Evolutionary conservation across 1,140 invertebrate genomes (phyloP), one percentile per base, ranked within the genome.

Genomic region (Frieseomelitta varia): DNA sequence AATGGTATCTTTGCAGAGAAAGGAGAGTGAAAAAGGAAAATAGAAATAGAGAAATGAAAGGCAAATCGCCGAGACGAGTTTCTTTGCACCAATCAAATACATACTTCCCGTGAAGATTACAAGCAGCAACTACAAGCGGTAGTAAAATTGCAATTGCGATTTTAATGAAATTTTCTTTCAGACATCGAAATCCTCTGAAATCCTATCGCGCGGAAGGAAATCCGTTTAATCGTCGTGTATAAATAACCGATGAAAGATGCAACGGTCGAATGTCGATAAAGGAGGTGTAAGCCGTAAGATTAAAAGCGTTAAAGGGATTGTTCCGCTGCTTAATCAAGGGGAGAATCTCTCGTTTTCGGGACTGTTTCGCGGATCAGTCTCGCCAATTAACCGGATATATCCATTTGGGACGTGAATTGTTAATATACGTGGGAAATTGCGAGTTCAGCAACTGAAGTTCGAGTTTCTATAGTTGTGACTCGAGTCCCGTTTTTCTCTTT

Each of bases 91-190:
- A 69, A 12, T 30, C 56, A 79, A 73, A 71, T 67, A 75, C 58
- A 47, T 47, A 47, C 39, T 10, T 47, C 82, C 72, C 68, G 77
- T 82, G 76, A n/a, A n/a, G n/a, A 83, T 67, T 55, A 27, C 69
- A 63, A n/a, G 51, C 30, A 51, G 61, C 53, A 56, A 21, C 30
- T 30, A 30, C 47, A 39, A 39, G 34, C 34, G 63, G 55, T n/a
- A 56, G 30, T 15, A 72, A 77, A 76, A 71, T 85, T 76, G 73
- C 77, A 83, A 85, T 85, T 85, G 83, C 72, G 56, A 24, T 55
- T 77, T 82, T 85, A 85, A 85, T 79, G 84, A 83, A 79, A 85
- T 82, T 83, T 85, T 6, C 72, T 77, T 76, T 58, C 24, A 51
- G 72, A 4, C 51, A 55, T 77, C 73, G 79, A 61, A 53, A 24